Evolutionary conservation across 2,888 invertebrate genomes (phyloP), one percentile per base, ranked within the genome.

Genomic region (Hydriomena furcata): DNA sequence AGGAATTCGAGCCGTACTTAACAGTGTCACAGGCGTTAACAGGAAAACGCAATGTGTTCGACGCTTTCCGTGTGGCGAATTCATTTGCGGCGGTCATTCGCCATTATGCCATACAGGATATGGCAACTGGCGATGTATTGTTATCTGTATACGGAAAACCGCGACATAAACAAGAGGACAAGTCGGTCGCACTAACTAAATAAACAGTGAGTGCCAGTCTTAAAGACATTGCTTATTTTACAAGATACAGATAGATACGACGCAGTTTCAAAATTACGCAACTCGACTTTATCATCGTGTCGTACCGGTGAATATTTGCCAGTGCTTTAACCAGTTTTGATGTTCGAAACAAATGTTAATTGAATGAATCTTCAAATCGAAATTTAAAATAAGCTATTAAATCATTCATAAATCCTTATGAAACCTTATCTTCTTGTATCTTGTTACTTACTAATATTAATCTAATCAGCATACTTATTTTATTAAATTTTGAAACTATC

Each of bases 1-100:
- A 23, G 17, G 30, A 21, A 43, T 44, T 30, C 7, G 36, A 23
- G 7, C 10, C 24, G 17, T 32, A 5, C 6, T 10, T 28, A 12
- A 45, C 10, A 21, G 7, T 13, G 42, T 34, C 32, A 49, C 34
- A 36, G 13, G 4, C 35, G 25, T 54, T 56, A 61, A 66, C 68
- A 72, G 77, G 71, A 71, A 71, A 71, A 66, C 55, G 52, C 36
- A 50, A 55, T 44, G 52, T 60, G 31, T 76, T 75, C 70, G 41
- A 52, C 60, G 59, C 61, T 68, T 71, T 72, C 73, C 71, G 73
- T 67, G 55, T 41, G 41, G 49, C 62, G 54, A 71, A 74, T 73
- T 71, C 65, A 76, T 73, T 73, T 61, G 65, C 68, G 38, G 36
- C 56, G 60, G 57, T 25, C 53, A 54, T 46, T 31, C 13, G 37